Base-by-base conservation (phyloP, 2,113 vertebrate species). In the Ammodytes marinus region DNA sequence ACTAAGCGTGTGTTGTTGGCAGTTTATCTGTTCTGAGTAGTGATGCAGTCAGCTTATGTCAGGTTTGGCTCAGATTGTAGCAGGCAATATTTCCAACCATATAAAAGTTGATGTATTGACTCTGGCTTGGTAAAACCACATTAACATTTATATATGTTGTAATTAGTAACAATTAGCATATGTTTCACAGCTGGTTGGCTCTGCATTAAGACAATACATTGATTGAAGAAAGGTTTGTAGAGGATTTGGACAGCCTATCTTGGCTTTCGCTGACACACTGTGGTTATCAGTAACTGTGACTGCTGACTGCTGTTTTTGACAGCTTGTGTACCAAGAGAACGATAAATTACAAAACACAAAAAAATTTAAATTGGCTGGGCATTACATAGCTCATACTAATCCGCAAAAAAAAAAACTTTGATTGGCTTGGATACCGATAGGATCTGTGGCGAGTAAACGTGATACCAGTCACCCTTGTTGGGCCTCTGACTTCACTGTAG, bases 241-340 rank as follows among this genome's bases (percentile, higher is more conserved):
- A 50, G 49, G 46, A 64, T 65, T 61, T 86, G 61, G 57, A 69
- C 53, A 72, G 47, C 57, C 40, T 47, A 50, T 52, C 43, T 82
- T 55, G 71, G 68, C 77, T 60, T 80, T 45, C 2, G 0, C 17
- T 67, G 19, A 84, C 60, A 74, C 46, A 42, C 52, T 79, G 59
- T 63, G 14, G 50, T 58, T 68, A 15, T 86, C 66, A 76, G 55
- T 64, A 81, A 57, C 45, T 76, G 5, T 64, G 71, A 77, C 80
- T 47, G 74, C 50, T 83, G 77, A 77, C 70, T 74, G 85, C 80
- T 70, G 59, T 52, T 77, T 68, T 45, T 79, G 77, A 86, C 77
- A 82, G 69, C 37, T 71, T 59, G 54, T 84, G 53, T 70, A 77
- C 15, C 0, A 46, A 60, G 13, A 74, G 35, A 1, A 52, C 1